Evolutionary conservation across 2,113 vertebrate genomes (phyloP).

Genomic region (Nycticryphes semicollaris): DNA sequence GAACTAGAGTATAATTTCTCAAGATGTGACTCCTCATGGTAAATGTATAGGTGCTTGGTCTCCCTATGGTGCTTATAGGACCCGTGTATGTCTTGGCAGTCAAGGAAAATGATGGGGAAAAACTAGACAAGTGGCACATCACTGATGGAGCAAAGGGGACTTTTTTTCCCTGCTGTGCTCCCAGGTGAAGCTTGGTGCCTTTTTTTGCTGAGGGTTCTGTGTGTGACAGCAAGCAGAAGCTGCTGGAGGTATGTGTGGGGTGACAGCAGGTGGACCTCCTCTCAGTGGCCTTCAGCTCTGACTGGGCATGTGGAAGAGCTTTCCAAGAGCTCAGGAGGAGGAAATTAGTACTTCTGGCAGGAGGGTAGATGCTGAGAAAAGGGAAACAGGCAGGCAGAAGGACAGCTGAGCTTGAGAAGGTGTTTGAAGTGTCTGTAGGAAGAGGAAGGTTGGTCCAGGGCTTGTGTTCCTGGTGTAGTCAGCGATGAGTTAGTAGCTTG

Average conservation of each 20-base stretch:
- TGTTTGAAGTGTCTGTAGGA: background rate
- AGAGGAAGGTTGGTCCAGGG: background rate
- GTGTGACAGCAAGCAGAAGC: background rate
- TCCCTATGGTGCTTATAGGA: background rate
- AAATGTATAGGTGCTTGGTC: background rate
- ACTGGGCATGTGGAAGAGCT: background rate
- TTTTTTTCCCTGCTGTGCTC: accelerated
- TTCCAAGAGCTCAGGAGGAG: background rate
- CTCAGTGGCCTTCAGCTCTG: background rate
- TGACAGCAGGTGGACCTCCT: background rate
- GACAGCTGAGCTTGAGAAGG: background rate
- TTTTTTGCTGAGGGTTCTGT: background rate
- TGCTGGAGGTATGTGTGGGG: accelerated
- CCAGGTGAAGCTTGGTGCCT: background rate
- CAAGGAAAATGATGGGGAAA: too few relatives aligned
- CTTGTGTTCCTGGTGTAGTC: accelerated
- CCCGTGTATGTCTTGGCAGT: accelerated
- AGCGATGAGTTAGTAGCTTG: background rate
- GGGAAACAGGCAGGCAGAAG: background rate
- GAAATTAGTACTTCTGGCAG: background rate
- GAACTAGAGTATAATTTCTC: background rate
- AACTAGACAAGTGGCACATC: accelerated
- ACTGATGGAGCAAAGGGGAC: too few relatives aligned
- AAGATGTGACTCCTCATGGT: background rate
- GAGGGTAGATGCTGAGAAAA: background rate